Conservation (phyloP, 2,888 invertebrate genomes). For the Serripes groenlandicus region DNA sequence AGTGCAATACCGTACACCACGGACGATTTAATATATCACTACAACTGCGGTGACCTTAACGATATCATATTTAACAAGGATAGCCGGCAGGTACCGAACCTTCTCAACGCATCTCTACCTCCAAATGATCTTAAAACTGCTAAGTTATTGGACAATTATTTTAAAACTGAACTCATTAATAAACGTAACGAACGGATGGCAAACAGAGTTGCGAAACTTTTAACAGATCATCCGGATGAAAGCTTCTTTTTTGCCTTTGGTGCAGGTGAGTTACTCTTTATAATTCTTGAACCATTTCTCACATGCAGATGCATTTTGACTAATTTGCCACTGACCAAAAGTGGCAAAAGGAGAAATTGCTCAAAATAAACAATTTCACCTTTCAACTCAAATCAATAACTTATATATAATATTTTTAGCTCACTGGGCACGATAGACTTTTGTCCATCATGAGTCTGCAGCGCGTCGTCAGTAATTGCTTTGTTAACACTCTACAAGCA, state of each 20-base stretch:
- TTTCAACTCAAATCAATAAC: too few species aligned
- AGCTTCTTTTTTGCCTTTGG: constrained; percentile 88
- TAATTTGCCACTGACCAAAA: too few species aligned
- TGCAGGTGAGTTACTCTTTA: constrained; percentile 85
- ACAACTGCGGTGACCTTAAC: constrained; percentile 87
- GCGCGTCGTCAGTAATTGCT: too few species aligned
- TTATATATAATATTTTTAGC: too few species aligned
- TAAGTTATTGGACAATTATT: constrained; percentile 87
- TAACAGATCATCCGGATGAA: constrained; percentile 86
- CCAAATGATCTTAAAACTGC: constrained; percentile 81
- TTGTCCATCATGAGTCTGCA: too few species aligned
- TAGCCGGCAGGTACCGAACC: constrained; percentile 83
- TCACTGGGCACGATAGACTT: too few species aligned
- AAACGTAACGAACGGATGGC: constrained; percentile 88
- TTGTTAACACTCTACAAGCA: too few species aligned
- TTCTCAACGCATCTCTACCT: constrained; percentile 84
- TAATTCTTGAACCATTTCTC: not conserved
- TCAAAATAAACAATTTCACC: too few species aligned
- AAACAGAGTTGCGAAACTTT: constrained; percentile 85
- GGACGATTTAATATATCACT: constrained; percentile 87
- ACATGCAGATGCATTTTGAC: not conserved
- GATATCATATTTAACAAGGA: constrained; percentile 86
- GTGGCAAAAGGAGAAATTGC: too few species aligned
- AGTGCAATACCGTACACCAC: constrained; percentile 81
- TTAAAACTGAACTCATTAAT: constrained; percentile 87